Base-by-base conservation (phyloP, 2,797 vertebrate species). In the Mus minutoides region DNA sequence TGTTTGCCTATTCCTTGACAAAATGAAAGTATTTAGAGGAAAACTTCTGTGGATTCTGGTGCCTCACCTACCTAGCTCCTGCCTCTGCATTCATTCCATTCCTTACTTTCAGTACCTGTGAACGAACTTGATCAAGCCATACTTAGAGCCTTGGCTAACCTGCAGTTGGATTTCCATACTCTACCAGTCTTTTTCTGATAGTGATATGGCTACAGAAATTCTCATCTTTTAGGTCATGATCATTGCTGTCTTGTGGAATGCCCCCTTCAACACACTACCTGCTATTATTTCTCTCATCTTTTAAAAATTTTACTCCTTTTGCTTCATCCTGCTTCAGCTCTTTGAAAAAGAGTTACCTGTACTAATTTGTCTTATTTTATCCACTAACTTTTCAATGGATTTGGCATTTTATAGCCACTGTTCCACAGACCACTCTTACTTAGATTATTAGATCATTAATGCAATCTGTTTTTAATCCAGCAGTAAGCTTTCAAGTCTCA, bases 1-100 rank as follows among this genome's bases (percentile, higher is more conserved):
- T 84, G 76, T n/a, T 29, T 64, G 86, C 40, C 37, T 52, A 11
- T 90, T 90, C 58, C 84, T 24, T 90, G 62, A 31, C 91, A 93
- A 79, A 92, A 69, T 49, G 56, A 49, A 95, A 80, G 29, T 19
- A 29, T 91, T 89, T 73, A 71, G 37, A 49, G 54, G 46, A 64
- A n/a, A 52, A 80, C n/a, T 31, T 76, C 19, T 31, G 13, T 77
- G 43, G 93, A 54, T 21, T 91, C 8, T 88, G 56, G 6, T 29
- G 88, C 34, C 31, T 91, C 46, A 91, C 43, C 29, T 64, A 14
- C 24, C 78, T 60, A 54, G 17, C 37, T 83, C 31, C 40, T 92
- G 6, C 16, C 43, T 77, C 12, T 52, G 7, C 46, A 56, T 77
- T 12, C 40, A 29, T 79, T 83, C 62, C 73, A 56, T 83, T 29